These are phyloP conservation scores for Eulemur rubriventer DNA, from an alignment of 2,797 vertebrate species.

Conservation along the genomic window DNA sequence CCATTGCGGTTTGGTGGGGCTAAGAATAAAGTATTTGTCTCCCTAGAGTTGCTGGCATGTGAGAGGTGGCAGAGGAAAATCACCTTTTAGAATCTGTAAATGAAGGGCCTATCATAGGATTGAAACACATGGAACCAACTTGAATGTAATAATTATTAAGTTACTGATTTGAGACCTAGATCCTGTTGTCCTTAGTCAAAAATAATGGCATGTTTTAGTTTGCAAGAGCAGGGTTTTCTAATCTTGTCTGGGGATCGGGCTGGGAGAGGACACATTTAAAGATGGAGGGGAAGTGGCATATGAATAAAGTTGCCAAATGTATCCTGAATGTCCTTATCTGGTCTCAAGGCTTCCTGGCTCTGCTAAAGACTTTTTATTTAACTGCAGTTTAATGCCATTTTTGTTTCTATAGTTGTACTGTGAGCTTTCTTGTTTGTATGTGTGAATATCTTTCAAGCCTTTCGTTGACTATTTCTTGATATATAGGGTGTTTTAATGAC, in stretches of 20 bases:
- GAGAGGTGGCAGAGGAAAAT: background rate
- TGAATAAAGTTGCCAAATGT: too few relatives aligned
- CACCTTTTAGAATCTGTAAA: background rate
- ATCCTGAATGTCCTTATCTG: background rate
- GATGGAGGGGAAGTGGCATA: fast-evolving
- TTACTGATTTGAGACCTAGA: background rate
- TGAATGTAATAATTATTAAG: too few relatives aligned
- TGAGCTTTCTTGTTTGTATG: background rate
- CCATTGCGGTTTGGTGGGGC: background rate
- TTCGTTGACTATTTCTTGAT: background rate
- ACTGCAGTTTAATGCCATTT: background rate
- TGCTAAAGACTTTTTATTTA: fast-evolving
- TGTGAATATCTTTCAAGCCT: background rate
- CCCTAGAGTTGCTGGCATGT: background rate
- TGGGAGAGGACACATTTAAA: background rate
- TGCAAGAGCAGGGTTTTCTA: background rate
- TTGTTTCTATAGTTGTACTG: background rate
- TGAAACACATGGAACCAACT: background rate
- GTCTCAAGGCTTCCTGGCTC: background rate
- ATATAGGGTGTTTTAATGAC: background rate
- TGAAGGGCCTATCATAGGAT: too few relatives aligned
- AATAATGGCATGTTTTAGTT: background rate
- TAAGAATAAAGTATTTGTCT: too few relatives aligned
- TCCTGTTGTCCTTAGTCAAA: background rate
- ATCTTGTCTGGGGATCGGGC: too few relatives aligned